Evolutionary conservation across 2,888 invertebrate species (phyloP), one percentile per base, ranked within the genome.

Genomic region (Epinotia bilunana): DNA sequence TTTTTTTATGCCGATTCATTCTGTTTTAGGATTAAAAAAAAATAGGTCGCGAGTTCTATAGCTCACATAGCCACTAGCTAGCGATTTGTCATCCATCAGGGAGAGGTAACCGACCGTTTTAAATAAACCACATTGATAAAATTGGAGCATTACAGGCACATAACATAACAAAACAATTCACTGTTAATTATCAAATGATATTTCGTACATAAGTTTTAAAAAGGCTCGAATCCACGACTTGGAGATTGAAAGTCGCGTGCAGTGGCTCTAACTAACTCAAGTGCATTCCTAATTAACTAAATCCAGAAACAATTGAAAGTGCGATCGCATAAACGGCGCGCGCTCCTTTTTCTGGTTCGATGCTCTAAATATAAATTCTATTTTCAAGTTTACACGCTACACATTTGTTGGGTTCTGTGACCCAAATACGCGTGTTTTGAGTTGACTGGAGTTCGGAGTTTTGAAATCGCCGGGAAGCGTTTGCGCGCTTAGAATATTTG

Each of bases 341-440:
- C 55, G 61, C 53, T 23, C 62, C 60, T 72, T 75, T 75, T 75
- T 72, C 65, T 75, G 61, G 70, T 58, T 77, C 71, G 60, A 28
- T 23, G 23, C 12, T 69, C 78, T 78, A 78, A 79, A 79, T 78
- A 78, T 79, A 79, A 70, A 78, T 69, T 79, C 79, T 79, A 79
- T 79, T 79, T 79, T 77, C 77, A 79, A 77, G 77, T 78, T 78
- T 77, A 78, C 78, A 68, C 76, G 73, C 75, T 77, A 72, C 73
- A 74, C 57, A 55, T 72, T 71, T 58, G 76, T 74, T 73, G 73
- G 61, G 73, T 67, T 70, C 46, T 43, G 55, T 75, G 75, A 75
- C 75, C 75, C 75, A 75, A 67, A 75, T 75, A 72, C 72, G 53
- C 61, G 65, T 75, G 74, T 75, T 75, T 75, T 61, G 75, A 67